phyloP scores from a whole-genome alignment of 2,113 vertebrate species.

The Zapornia atra region DNA sequence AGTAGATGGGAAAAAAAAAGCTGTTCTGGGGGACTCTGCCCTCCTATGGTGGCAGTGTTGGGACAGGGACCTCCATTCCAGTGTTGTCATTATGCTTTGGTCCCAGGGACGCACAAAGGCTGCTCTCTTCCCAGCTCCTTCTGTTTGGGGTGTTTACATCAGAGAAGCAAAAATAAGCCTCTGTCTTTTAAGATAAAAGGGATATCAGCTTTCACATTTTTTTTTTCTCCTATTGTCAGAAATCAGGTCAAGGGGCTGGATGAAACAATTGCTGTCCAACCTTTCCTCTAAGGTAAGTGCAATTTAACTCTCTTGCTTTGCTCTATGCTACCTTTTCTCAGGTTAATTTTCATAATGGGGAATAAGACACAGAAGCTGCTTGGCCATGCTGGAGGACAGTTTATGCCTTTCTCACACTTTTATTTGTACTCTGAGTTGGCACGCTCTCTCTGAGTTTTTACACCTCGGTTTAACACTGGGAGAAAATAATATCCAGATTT shows the following conservation, averaged over 20 bases:
- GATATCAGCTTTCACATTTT: not conserved
- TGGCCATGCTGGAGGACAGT: not conserved
- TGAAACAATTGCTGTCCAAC: not conserved
- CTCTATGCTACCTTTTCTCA: not conserved
- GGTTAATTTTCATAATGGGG: not conserved
- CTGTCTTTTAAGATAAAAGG: not conserved
- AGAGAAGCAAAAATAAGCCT: not conserved
- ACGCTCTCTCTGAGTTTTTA: not conserved
- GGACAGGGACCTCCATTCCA: not conserved
- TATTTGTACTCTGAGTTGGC: not conserved
- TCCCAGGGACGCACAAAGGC: not conserved
- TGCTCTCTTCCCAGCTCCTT: not conserved
- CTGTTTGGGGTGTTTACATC: not conserved
- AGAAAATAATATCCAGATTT: not conserved
- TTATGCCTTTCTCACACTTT: not conserved
- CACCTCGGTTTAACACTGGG: not conserved
- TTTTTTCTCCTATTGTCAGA: conserved; percentile 19
- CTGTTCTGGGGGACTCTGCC: accelerated
- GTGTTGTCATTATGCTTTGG: not conserved
- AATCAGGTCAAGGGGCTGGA: not conserved
- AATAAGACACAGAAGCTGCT: not conserved
- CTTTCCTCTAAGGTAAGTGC: not conserved
- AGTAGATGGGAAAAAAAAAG: not conserved
- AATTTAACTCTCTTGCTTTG: not conserved
- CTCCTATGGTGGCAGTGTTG: not conserved